Conservation (phyloP, 1,140 invertebrate species). For the Solenopsis fugax region DNA sequence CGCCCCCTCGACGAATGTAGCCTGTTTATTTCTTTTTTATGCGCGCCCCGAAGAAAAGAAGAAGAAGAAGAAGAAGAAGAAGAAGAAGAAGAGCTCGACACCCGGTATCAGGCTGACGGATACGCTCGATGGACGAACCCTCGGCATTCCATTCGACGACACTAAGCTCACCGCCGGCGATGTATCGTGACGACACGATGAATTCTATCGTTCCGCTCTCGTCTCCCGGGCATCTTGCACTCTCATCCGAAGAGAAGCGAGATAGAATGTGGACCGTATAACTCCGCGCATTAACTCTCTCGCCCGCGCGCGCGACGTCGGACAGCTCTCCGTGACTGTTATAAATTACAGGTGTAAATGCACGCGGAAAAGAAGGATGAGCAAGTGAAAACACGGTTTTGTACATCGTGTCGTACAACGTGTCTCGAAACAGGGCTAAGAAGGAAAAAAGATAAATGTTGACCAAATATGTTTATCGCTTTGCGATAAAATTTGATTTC, state of each 20-base stretch:
- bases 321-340: constrained; percentile 53
- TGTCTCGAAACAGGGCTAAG: not conserved
- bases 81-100: constrained; percentile 33
- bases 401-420: constrained; percentile 4
- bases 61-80: constrained; percentile 1
- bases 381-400: constrained; percentile 28
- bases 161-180: constrained; percentile 42
- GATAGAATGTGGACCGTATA: constrained; percentile 59
- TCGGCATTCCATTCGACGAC: constrained; percentile 59
- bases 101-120: constrained; percentile 54
- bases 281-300: constrained; percentile 42
- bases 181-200: constrained; percentile 60
- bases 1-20: constrained; percentile 38
- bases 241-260: constrained; percentile 47
- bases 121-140: constrained; percentile 47
- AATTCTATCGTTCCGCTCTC: constrained; percentile 49
- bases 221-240: constrained; percentile 49
- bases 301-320: constrained; percentile 46
- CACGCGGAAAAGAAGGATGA: constrained; percentile 31
- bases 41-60: not conserved
- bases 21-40: constrained; percentile 39
- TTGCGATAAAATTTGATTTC: not conserved
- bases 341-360: constrained; percentile 58
- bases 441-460: not conserved
- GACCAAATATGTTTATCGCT: not conserved